Evolutionary conservation across 2,888 invertebrate genomes (phyloP).

Genomic region (Cecidostiba fungosa): DNA sequence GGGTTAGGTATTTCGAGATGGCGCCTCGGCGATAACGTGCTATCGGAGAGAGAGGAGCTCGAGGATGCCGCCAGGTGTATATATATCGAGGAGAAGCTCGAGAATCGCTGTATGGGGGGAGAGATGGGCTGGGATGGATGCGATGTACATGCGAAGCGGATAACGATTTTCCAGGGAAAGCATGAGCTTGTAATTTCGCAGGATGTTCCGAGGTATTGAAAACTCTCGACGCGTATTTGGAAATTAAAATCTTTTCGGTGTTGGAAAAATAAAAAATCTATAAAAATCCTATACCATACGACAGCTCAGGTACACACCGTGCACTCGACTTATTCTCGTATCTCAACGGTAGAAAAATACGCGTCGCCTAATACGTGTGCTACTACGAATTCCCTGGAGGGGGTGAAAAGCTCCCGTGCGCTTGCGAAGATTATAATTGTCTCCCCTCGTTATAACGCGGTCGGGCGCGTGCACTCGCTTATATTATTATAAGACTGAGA

Average conservation of each 20-base stretch:
- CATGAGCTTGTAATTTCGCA: background rate
- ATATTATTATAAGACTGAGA: constrained; percentile 38
- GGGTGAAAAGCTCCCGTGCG: background rate
- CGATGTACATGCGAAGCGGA: background rate
- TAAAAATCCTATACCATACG: background rate
- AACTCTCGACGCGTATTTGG: too few species aligned
- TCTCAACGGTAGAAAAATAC: background rate
- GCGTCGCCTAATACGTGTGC: background rate
- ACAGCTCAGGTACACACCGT: background rate
- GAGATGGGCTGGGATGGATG: background rate
- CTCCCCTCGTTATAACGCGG: constrained; percentile 68
- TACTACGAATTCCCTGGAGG: constrained; percentile 1
- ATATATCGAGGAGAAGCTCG: background rate
- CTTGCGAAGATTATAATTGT: constrained; percentile 70
- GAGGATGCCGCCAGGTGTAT: background rate
- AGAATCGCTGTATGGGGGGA: background rate
- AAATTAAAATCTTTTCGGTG: too few species aligned
- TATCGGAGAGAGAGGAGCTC: background rate
- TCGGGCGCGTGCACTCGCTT: constrained; percentile 42
- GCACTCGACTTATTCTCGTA: background rate
- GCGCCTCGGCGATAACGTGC: constrained; percentile 10
- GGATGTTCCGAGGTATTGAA: too few species aligned
- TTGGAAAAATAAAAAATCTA: background rate
- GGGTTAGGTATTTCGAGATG: constrained; percentile 28
- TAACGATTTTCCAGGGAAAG: background rate